Conservation (phyloP, 2,888 invertebrate genomes). For the Drosophila pullipes region DNA sequence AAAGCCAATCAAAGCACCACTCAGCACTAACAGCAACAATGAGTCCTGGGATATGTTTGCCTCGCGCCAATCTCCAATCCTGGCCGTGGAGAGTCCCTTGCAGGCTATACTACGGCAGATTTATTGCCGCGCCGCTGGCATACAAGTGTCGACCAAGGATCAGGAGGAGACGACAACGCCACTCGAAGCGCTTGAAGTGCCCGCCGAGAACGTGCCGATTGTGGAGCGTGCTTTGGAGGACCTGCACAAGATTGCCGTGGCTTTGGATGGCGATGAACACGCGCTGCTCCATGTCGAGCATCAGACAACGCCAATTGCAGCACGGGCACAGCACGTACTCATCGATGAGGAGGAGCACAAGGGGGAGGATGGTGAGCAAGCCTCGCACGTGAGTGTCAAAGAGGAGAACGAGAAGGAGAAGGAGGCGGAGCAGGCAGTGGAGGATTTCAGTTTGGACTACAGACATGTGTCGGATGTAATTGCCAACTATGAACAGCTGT, state of each 20-base stretch:
- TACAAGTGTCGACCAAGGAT: constrained; percentile 42
- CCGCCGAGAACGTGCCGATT: constrained; percentile 83
- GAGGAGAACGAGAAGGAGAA: not conserved
- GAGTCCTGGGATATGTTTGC: constrained; percentile 62
- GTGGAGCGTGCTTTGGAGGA: constrained; percentile 83
- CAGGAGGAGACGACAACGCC: constrained; percentile 4
- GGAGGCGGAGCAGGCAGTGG: not conserved
- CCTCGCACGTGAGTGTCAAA: not conserved
- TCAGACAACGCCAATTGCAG: constrained; percentile 59
- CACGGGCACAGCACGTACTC: constrained; percentile 61
- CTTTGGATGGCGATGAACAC: constrained; percentile 49
- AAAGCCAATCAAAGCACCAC: constrained; percentile 16
- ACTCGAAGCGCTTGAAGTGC: constrained; percentile 20
- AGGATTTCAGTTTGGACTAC: constrained; percentile 47
- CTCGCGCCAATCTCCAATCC: constrained; percentile 61
- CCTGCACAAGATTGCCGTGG: constrained; percentile 74
- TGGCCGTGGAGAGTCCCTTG: constrained; percentile 77
- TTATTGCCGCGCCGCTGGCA: constrained; percentile 66
- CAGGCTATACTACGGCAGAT: constrained; percentile 78
- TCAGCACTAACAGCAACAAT: constrained; percentile 17
- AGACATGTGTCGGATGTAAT: constrained; percentile 71
- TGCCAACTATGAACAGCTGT: constrained; percentile 78
- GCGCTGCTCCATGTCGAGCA: constrained; percentile 52
- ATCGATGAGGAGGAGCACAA: constrained; percentile 56
- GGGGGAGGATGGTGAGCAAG: not conserved